These are phyloP conservation scores for Choristoneura fumiferana DNA, from an alignment of 1,140 invertebrate species.

Conservation along the genomic window DNA sequence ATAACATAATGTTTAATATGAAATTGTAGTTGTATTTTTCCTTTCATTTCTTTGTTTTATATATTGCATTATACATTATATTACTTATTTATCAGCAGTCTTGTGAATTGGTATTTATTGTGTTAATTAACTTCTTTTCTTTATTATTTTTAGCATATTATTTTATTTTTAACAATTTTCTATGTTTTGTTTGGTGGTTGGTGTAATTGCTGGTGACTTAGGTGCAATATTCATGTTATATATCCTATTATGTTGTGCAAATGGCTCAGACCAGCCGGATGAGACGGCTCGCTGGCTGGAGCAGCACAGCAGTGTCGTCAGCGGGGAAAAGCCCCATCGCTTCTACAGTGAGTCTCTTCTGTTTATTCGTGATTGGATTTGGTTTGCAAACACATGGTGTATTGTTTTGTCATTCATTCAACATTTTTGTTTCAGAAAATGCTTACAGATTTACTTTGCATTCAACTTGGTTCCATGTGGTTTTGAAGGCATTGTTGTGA, in stretches of 20 bases:
- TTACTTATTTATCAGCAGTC: constrained; percentile 21
- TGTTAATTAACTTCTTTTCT: constrained; percentile 18
- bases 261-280: constrained; percentile 74
- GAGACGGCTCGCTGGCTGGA: constrained; percentile 74
- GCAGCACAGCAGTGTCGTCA: constrained; percentile 59
- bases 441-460: constrained; percentile 12
- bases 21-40: constrained; percentile 27
- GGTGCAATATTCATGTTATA: constrained; percentile 78
- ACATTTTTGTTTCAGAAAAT: constrained; percentile 18
- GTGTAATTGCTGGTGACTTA: constrained; percentile 69
- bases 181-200: constrained; percentile 74
- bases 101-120: constrained; percentile 16
- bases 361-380: constrained; percentile 4
- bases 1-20: no score
- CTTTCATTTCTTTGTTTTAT: constrained; percentile 51
- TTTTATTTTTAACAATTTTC: constrained; percentile 64
- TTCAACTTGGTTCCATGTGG: constrained; percentile 10
- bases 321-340: constrained; percentile 68
- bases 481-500: constrained; percentile 12
- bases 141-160: constrained; percentile 25
- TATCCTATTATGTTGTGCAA: constrained; percentile 77
- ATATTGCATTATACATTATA: constrained; percentile 26
- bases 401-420: constrained; percentile 17
- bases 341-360: constrained; percentile 73
- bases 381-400: constrained; percentile 3